These are phyloP conservation scores for Chironomus striatipennis DNA, from an alignment of 1,140 invertebrate species.

Conservation along the genomic window DNA sequence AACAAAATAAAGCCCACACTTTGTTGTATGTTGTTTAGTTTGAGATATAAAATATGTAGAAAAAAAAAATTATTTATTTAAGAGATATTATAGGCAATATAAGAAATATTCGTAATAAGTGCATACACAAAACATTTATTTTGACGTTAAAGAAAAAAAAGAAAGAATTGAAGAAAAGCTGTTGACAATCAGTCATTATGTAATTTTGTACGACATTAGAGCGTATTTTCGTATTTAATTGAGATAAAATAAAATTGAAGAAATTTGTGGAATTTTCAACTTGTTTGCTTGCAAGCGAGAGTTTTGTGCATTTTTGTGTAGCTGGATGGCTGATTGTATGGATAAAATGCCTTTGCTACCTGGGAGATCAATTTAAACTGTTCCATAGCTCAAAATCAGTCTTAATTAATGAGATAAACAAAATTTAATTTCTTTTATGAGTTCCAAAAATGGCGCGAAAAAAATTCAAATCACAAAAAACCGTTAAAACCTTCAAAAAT, in stretches of 20 bases:
- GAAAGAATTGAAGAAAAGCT: not conserved
- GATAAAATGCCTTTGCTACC: no score
- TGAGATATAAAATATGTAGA: no score
- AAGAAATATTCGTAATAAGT: not conserved
- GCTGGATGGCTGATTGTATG: no score
- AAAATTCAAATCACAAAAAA: no score
- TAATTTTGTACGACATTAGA: not conserved
- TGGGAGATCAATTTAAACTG: no score
- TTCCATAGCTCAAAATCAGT: no score
- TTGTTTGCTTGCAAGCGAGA: no score
- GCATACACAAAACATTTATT: not conserved
- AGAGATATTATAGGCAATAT: not conserved
- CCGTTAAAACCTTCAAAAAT: no score
- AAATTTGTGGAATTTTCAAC: not conserved
- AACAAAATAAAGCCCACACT: not conserved
- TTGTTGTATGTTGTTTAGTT: not conserved
- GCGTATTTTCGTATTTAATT: not conserved
- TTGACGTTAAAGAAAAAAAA: not conserved
- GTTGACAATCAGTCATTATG: conserved; percentile 20
- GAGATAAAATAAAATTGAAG: not conserved
- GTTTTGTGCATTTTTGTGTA: no score
- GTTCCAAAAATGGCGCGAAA: no score
- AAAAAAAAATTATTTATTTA: not conserved
- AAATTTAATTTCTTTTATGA: no score
- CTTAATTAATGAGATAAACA: no score